Evolutionary conservation across 2,888 invertebrate species (phyloP), one percentile per base, ranked within the genome.

Genomic region (Dasysyrphus tricinctus): DNA sequence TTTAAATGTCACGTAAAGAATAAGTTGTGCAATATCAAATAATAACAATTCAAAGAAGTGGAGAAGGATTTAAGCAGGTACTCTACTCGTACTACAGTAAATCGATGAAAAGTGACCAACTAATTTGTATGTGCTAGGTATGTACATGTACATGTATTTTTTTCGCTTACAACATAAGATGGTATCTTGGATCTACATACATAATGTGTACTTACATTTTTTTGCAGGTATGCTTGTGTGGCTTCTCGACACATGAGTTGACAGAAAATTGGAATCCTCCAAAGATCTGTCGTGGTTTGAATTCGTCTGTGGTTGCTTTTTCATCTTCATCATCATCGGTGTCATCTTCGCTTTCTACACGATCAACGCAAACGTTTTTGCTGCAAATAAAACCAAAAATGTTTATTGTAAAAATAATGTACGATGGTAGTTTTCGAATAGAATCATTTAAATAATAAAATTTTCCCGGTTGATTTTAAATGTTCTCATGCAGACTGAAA

Each of bases 351-450:
- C 91, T 93, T 89, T 93, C 93, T 87, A 93, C 93, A 59, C 94
- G 93, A 89, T 95, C 94, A 51, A 94, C 94, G 90, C 95, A 95
- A 24, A 95, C 95, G 90, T 95, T 95, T 61, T 94, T 93, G 44
- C 95, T 95, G 90, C 29, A 92, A 91, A 75, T 84, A 74, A 65
- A 67, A 79, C 16, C 80, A 82, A 42, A 69, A 51, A n/a, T 5
- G 42, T 39, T 37, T 59, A 59, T 32, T n/a, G n/a, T 44, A 0
- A 42, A 14, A 42, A 14, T 5, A 12, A 37, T 8, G 37, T 9
- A 37, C 24, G 3, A 24, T 24, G 24, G 24, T 24, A 24, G 24
- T 24, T 24, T 24, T 24, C 24, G 24, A 3, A 24, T 24, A 24
- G 1, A 1, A 24, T 24, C 24, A 24, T 24, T 24, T 3, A 24